Evolutionary conservation across 2,113 vertebrate genomes (phyloP).

Genomic region (Oncorhynchus clarkii): DNA sequence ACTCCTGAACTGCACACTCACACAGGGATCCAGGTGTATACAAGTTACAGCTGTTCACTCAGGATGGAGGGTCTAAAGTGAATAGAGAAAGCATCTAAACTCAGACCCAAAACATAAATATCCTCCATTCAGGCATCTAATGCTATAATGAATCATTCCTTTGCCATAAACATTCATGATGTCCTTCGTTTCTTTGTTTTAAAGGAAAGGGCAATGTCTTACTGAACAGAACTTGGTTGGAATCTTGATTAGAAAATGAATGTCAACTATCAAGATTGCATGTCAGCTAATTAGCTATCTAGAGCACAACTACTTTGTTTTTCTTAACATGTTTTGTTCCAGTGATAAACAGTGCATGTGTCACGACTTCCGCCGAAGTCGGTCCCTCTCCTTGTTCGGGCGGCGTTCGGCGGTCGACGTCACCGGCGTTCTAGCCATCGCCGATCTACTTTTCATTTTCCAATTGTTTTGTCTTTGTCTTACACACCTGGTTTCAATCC

Average conservation of each 20-base stretch:
- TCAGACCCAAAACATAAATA: not conserved
- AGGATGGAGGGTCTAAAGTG: not conserved
- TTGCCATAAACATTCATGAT: not conserved
- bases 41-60: not conserved
- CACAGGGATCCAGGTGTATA: not conserved
- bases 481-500: too few relatives aligned
- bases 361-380: too few relatives aligned
- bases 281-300: not conserved
- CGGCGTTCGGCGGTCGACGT: too few relatives aligned
- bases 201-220: not conserved
- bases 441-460: too few relatives aligned
- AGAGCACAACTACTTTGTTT: conserved; percentile 5
- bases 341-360: not conserved
- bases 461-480: too few relatives aligned
- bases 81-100: not conserved
- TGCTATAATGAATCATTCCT: not conserved
- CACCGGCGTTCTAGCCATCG: too few relatives aligned
- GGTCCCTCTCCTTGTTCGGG: too few relatives aligned
- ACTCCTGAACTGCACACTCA: conserved; percentile 16
- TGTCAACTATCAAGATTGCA: not conserved
- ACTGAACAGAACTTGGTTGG: not conserved
- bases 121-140: not conserved
- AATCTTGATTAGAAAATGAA: not conserved
- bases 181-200: not conserved
- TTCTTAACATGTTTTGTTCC: conserved; percentile 40